Conservation (phyloP, 2,797 vertebrate genomes). For the Cygnus olor region DNA sequence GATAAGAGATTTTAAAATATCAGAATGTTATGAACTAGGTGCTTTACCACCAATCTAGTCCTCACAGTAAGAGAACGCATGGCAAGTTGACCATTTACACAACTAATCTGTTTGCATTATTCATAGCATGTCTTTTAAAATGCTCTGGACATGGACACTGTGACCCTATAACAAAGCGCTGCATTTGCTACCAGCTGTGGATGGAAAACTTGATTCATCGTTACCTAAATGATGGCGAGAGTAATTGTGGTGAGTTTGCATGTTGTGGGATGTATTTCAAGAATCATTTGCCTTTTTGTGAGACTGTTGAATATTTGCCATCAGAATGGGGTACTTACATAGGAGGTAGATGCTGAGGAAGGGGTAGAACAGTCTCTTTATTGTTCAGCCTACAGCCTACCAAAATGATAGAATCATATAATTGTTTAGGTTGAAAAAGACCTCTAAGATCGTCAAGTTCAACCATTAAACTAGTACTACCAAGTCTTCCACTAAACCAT, state of each 20-base stretch:
- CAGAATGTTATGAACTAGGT: not conserved
- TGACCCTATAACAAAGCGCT: conserved; percentile 89
- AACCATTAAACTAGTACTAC: no score
- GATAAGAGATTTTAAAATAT: not conserved
- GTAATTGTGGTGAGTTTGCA: conserved; percentile 87
- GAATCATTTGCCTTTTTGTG: not conserved
- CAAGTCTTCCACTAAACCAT: no score
- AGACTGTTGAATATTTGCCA: not conserved
- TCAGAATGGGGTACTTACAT: not conserved
- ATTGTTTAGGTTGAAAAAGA: no score
- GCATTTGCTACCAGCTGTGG: conserved; percentile 91
- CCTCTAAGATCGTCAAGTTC: no score
- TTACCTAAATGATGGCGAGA: conserved; percentile 86
- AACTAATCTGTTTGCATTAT: not conserved
- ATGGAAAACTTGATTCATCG: conserved; percentile 87
- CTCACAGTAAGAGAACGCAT: not conserved
- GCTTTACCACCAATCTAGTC: not conserved
- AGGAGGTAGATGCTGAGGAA: not conserved
- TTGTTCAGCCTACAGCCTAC: not conserved
- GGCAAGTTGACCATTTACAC: not conserved
- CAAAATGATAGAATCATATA: not conserved
- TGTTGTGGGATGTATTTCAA: not conserved
- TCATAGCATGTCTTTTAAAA: conserved; percentile 85
- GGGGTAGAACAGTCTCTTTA: not conserved
- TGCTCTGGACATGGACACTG: conserved; percentile 91